Conservation (phyloP, 2,888 invertebrate species). For the Eupithecia dodoneata region DNA sequence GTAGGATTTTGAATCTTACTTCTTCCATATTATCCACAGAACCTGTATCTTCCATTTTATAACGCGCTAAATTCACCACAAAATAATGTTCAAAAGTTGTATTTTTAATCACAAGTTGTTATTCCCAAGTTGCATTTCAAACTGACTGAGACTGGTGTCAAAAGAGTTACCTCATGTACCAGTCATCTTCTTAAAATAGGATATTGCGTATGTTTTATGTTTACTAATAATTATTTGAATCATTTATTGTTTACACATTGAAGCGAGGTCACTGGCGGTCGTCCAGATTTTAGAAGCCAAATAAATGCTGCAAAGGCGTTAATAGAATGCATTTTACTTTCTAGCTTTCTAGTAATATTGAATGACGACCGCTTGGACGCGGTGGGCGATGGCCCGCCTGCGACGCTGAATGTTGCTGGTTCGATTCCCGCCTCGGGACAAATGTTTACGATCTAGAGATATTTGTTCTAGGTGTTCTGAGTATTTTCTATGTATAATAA, state of each 20-base stretch:
- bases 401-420: too few species aligned
- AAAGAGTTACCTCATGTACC: constrained; percentile 14
- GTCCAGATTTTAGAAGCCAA: constrained; percentile 18
- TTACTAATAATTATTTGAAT: constrained; percentile 18
- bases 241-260: constrained; percentile 14
- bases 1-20: constrained; percentile 11
- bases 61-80: neutral
- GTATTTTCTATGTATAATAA: too few species aligned
- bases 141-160: constrained; percentile 11
- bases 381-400: too few species aligned
- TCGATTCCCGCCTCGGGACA: too few species aligned
- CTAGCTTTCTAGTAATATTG: too few species aligned
- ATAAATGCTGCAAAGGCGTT: neutral
- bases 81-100: neutral
- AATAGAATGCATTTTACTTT: neutral
- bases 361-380: too few species aligned
- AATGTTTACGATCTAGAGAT: too few species aligned
- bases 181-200: constrained; percentile 23
- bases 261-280: constrained; percentile 16
- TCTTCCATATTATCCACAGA: constrained; percentile 14
- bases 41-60: neutral
- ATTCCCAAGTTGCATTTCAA: constrained; percentile 10
- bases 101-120: neutral
- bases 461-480: too few species aligned
- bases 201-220: constrained; percentile 15